Base-by-base conservation (phyloP, 2,797 vertebrate genomes). In the Gastrophryne carolinensis region DNA sequence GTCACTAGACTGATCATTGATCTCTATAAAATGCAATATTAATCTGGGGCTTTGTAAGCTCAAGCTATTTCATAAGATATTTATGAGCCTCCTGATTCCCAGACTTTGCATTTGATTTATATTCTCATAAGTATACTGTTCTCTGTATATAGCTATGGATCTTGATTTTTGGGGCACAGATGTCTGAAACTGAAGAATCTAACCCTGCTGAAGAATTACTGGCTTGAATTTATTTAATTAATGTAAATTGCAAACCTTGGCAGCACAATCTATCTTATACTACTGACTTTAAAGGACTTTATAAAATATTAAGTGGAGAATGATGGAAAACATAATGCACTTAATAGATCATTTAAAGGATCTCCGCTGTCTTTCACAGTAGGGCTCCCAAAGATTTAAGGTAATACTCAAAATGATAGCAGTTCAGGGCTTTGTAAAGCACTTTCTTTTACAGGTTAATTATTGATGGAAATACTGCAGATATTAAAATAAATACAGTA, bases 241-340 rank as follows among this genome's bases (percentile, higher is more conserved):
- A 44, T 71, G 34, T 29, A 67, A 50, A 54, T 66, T 52, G 58
- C 34, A 52, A 57, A 57, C 26, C 19, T 57, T 32, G 23, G 19
- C 35, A 56, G 37, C 21, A 58, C 54, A 70, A 62, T 50, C 53
- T 5, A 62, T 57, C 61, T 5, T 54, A 56, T 68, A 39, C 7
- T 11, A 63, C 39, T 52, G 58, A 54, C 29, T 69, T 54, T 39
- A 65, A 57, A 68, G 52, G 30, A 34, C 50, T 57, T 80, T 54
- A 77, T 70, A 30, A 65, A 80, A 69, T 80, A 77, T 80, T 77
- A 75, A 75, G 44, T n/a, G 26, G 58, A 65, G 2, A 63, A 60
- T 50, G 69, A 63, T 66, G 32, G 68, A 56, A 73, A 61, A 65
- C 53, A 70, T 75, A 66, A 75, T 41, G 27, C 61, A 61, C 44